These are phyloP conservation scores for Drosophila pachea DNA, from an alignment of 1,140 invertebrate species.

Conservation along the genomic window DNA sequence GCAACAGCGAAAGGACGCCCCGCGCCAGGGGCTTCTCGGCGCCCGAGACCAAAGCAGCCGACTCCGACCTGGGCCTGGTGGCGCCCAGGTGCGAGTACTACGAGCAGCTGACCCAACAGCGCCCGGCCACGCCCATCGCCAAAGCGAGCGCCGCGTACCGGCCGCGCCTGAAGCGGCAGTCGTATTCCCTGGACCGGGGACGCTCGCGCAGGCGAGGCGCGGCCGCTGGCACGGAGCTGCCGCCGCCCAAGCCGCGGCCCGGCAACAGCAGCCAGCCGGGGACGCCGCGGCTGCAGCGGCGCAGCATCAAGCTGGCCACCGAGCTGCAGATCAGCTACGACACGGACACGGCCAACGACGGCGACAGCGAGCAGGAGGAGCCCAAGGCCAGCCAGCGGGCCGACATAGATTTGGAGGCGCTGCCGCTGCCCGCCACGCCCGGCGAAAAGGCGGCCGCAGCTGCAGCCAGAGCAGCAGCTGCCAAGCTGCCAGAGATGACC, in stretches of 20 bases:
- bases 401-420: slow-evolving; percentile 59
- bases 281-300: slow-evolving; percentile 59
- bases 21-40: slow-evolving; percentile 64
- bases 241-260: slow-evolving; percentile 60
- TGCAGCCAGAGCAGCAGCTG: slow-evolving; percentile 36
- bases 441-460: slow-evolving; percentile 21
- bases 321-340: slow-evolving; percentile 71
- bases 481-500: slow-evolving; percentile 8
- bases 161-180: slow-evolving; percentile 53
- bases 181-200: slow-evolving; percentile 65
- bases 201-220: slow-evolving; percentile 41
- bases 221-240: slow-evolving; percentile 48
- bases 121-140: slow-evolving; percentile 32
- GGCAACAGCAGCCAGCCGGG: background rate
- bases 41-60: slow-evolving; percentile 71
- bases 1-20: slow-evolving; percentile 32
- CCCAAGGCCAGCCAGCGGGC: slow-evolving; percentile 24
- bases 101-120: slow-evolving; percentile 57
- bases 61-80: slow-evolving; percentile 66
- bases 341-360: slow-evolving; percentile 41
- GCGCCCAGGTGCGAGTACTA: slow-evolving; percentile 70
- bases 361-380: slow-evolving; percentile 61
- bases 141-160: slow-evolving; percentile 28
- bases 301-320: slow-evolving; percentile 70
- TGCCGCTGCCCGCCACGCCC: slow-evolving; percentile 58